Conservation (phyloP, 2,888 invertebrate species). For the Cartodere bifasciata region DNA sequence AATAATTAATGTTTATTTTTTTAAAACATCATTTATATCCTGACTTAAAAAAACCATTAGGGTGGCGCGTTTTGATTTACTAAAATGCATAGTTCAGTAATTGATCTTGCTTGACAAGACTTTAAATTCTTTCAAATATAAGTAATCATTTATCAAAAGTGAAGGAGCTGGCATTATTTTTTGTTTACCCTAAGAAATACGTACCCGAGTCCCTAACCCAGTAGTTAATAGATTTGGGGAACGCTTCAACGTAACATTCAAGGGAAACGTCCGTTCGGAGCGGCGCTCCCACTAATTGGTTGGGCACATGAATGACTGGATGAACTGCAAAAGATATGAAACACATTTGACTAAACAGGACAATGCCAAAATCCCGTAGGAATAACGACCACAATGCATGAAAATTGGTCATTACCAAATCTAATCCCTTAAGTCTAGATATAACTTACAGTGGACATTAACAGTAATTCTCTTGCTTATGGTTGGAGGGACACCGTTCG, state of each 20-base stretch:
- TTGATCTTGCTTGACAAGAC: constrained; percentile 27
- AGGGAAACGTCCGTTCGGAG: constrained; percentile 74
- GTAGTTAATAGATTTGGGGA: constrained; percentile 81
- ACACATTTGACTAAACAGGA: too few species aligned
- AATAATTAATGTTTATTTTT: too few species aligned
- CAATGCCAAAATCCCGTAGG: too few species aligned
- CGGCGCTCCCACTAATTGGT: constrained; percentile 83
- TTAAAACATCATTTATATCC: too few species aligned
- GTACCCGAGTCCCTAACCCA: constrained; percentile 76
- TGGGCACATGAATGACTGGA: constrained; percentile 83
- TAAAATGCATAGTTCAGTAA: constrained; percentile 23
- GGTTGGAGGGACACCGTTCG: constrained; percentile 77
- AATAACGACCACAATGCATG: too few species aligned
- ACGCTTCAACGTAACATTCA: constrained; percentile 84
- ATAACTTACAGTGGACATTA: constrained; percentile 86
- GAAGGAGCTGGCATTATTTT: constrained; percentile 12
- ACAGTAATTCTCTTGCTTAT: constrained; percentile 81
- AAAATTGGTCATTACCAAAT: too few species aligned
- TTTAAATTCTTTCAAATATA: constrained; percentile 25
- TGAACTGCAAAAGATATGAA: constrained; percentile 52
- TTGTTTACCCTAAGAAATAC: constrained; percentile 16
- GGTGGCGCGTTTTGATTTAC: too few species aligned
- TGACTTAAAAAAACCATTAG: too few species aligned
- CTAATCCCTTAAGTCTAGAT: too few species aligned
- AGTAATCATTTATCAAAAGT: constrained; percentile 23